Percentiles rank a stretch among this genome's conserved stretches.
These are phyloP conservation scores for Circaetus cinerascens DNA, from an alignment of 2,113 vertebrate genomes.

Conservation along the genomic window DNA sequence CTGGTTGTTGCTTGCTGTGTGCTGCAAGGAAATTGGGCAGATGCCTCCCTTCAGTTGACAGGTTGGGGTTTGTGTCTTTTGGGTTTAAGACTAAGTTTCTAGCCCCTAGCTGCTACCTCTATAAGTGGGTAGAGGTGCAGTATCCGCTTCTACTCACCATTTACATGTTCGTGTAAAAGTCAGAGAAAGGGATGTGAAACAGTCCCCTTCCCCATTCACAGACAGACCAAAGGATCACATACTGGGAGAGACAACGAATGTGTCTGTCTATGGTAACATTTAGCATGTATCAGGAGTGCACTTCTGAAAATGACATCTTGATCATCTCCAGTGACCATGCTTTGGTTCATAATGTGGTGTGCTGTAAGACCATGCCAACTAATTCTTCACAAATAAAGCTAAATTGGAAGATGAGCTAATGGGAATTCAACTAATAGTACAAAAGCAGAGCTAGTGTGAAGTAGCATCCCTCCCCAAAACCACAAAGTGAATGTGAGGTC, in stretches of 20 bases:
- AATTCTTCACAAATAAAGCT: background rate
- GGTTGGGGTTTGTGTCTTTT: background rate
- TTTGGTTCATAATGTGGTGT: background rate
- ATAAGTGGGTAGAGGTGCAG: background rate
- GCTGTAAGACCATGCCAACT: background rate
- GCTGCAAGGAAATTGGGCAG: background rate
- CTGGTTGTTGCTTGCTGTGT: background rate
- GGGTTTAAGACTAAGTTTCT: background rate
- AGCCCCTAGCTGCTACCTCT: background rate
- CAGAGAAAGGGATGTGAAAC: background rate
- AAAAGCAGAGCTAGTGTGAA: background rate
- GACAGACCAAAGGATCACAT: background rate
- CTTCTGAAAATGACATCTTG: background rate
- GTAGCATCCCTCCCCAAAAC: background rate
- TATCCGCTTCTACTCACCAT: background rate
- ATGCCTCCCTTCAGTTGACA: background rate
- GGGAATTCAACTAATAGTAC: background rate
- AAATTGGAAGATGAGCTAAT: background rate
- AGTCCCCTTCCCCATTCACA: background rate
- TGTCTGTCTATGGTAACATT: background rate
- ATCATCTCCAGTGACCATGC: background rate
- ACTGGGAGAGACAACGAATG: accelerated
- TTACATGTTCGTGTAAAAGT: background rate
- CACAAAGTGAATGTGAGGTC: background rate
- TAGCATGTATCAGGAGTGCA: background rate